Percentiles rank a stretch among this genome's conserved stretches.
Evolutionary conservation across 53 echinoderm and acorn worm genomes (phyloP).

Genomic region (Zoroaster sp.): DNA sequence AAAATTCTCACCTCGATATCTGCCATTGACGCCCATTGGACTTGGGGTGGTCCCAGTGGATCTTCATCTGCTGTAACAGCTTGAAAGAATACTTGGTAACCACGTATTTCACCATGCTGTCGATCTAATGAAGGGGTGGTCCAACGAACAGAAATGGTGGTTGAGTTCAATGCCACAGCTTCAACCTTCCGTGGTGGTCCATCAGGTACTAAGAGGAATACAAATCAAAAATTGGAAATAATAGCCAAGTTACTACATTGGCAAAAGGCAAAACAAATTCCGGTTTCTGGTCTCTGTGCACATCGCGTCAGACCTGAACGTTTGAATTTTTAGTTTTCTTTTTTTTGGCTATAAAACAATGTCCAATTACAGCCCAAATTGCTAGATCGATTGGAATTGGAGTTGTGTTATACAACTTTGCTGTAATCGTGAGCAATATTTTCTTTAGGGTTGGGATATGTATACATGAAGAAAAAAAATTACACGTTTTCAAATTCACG

Average conservation of each 20-base stretch:
- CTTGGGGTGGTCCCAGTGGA: constrained; percentile 33
- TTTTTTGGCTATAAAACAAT: too few relatives aligned
- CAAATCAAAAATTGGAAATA: neutral
- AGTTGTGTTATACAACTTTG: neutral
- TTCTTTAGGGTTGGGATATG: too few relatives aligned
- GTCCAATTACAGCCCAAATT: too few relatives aligned
- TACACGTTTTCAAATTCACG: too few relatives aligned
- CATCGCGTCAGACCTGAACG: too few relatives aligned
- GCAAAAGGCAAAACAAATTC: neutral
- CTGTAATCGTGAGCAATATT: too few relatives aligned
- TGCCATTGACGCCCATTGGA: constrained; percentile 50
- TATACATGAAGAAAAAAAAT: too few relatives aligned
- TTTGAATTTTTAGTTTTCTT: too few relatives aligned
- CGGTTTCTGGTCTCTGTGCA: too few relatives aligned
- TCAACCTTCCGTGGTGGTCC: constrained; percentile 84
- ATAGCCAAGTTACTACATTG: neutral
- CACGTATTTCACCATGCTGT: constrained; percentile 85
- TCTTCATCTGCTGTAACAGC: constrained; percentile 68
- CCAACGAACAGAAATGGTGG: constrained; percentile 78
- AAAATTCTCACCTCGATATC: constrained; percentile 68
- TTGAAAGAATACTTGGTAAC: constrained; percentile 88
- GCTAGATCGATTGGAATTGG: neutral
- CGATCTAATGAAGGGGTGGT: constrained; percentile 68
- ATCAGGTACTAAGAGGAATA: constrained; percentile 61
- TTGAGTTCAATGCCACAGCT: constrained; percentile 88